Evolutionary conservation across 2,113 vertebrate species (phyloP).

Genomic region (Entomyzon cyanotis): DNA sequence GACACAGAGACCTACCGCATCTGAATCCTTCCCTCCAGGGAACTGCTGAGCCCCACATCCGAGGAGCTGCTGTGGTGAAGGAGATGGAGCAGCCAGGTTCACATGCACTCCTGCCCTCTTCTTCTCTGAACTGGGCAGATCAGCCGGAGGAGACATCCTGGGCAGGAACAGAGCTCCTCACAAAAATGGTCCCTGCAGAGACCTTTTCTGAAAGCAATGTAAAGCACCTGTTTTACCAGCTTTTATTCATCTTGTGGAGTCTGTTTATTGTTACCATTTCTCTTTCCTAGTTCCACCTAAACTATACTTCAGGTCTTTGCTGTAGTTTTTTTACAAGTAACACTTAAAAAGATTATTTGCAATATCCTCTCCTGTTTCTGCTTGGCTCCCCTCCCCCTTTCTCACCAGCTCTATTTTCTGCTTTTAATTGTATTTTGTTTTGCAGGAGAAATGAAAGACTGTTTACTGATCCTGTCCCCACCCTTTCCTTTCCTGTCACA

Average conservation of each 20-base stretch:
- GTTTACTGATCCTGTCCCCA: constrained; percentile 25
- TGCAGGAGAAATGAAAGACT: constrained; percentile 6
- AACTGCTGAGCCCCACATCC: neutral
- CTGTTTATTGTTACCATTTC: neutral
- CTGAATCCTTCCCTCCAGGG: neutral
- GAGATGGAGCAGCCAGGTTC: neutral
- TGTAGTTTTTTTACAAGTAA: neutral
- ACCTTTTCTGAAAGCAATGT: neutral
- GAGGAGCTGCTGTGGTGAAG: neutral
- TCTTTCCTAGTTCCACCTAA: neutral
- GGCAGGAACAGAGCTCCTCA: neutral
- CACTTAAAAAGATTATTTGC: neutral
- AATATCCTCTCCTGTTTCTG: neutral
- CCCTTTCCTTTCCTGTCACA: constrained; percentile 16
- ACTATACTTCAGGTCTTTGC: neutral
- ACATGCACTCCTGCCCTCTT: neutral
- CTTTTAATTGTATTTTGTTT: constrained; percentile 10
- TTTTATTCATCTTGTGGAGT: neutral
- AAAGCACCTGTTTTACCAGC: neutral
- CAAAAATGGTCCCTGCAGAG: neutral
- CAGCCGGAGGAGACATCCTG: neutral
- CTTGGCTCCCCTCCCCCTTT: neutral
- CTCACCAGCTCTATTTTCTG: neutral
- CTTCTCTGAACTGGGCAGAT: neutral
- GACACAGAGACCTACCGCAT: neutral